Evolutionary conservation across 2,888 invertebrate genomes (phyloP).

Genomic region (Pasiphila rectangulata): DNA sequence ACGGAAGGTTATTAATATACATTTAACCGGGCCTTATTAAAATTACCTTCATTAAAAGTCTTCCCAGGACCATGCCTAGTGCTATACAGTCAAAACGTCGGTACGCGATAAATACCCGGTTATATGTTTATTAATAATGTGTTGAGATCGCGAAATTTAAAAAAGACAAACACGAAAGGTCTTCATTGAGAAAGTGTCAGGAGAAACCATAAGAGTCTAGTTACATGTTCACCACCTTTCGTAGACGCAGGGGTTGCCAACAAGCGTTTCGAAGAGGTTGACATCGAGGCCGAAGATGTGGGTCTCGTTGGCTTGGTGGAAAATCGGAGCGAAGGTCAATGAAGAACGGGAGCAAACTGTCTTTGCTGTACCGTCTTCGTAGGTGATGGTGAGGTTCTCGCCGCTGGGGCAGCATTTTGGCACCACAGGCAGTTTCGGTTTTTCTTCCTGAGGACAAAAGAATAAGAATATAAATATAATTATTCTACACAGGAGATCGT

Average conservation of each 20-base stretch:
- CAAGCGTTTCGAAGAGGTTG: slow-evolving; percentile 76
- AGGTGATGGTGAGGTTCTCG: slow-evolving; percentile 60
- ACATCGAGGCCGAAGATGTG: slow-evolving; percentile 69
- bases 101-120: too few species aligned
- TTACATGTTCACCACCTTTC: slow-evolving; percentile 65
- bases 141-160: too few species aligned
- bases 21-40: too few species aligned
- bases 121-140: too few species aligned
- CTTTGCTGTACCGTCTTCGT: slow-evolving; percentile 53
- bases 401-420: slow-evolving; percentile 79
- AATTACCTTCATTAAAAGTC: too few species aligned
- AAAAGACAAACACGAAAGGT: too few species aligned
- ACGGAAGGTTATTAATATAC: too few species aligned
- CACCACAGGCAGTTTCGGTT: slow-evolving; percentile 67
- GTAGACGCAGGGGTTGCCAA: slow-evolving; percentile 79
- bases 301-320: slow-evolving; percentile 75
- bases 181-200: too few species aligned
- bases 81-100: too few species aligned
- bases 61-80: too few species aligned
- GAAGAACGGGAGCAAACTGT: slow-evolving; percentile 56
- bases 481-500: neutral
- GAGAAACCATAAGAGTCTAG: slow-evolving; percentile 28
- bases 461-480: neutral
- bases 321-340: slow-evolving; percentile 75
- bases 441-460: slow-evolving; percentile 42